Evolutionary conservation across 1,140 invertebrate genomes (phyloP).

Genomic region (Bombus soroeensis): DNA sequence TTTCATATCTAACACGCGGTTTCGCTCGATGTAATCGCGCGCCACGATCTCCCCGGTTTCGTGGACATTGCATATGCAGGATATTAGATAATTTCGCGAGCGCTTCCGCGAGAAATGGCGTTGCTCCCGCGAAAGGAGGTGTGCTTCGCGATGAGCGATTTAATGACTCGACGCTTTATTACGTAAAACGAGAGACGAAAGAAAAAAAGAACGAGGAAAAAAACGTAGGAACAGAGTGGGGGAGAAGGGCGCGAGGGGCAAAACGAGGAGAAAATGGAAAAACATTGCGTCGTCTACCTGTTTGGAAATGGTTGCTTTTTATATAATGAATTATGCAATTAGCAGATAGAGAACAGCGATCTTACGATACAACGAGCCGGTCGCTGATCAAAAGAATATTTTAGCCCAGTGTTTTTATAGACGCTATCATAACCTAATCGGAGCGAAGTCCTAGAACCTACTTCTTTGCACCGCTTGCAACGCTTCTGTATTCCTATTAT

Average conservation of each 20-base stretch:
- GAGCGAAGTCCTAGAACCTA: conserved; percentile 15
- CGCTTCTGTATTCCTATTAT: conserved; percentile 28
- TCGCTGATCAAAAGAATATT: background rate
- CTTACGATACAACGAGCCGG: background rate
- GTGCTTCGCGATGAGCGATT: background rate
- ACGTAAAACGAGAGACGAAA: background rate
- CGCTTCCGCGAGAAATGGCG: conserved; percentile 40
- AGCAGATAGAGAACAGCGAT: background rate
- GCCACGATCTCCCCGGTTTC: conserved; percentile 20
- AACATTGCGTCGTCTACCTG: background rate
- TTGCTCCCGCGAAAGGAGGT: background rate
- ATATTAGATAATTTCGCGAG: conserved; percentile 48
- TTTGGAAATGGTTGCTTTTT: conserved; percentile 20
- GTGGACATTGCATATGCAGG: conserved; percentile 29
- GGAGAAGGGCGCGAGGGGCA: background rate
- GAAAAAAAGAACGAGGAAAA: background rate
- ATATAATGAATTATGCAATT: conserved; percentile 49
- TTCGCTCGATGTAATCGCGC: conserved; percentile 6
- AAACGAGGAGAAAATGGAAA: background rate
- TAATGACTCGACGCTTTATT: conserved; percentile 4
- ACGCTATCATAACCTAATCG: conserved; percentile 38
- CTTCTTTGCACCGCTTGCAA: conserved; percentile 37
- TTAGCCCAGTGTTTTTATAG: conserved; percentile 1
- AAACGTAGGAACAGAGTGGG: background rate
- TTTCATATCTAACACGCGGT: background rate